Conservation (phyloP, 2,113 vertebrate genomes). For the Vicugna pacos region DNA sequence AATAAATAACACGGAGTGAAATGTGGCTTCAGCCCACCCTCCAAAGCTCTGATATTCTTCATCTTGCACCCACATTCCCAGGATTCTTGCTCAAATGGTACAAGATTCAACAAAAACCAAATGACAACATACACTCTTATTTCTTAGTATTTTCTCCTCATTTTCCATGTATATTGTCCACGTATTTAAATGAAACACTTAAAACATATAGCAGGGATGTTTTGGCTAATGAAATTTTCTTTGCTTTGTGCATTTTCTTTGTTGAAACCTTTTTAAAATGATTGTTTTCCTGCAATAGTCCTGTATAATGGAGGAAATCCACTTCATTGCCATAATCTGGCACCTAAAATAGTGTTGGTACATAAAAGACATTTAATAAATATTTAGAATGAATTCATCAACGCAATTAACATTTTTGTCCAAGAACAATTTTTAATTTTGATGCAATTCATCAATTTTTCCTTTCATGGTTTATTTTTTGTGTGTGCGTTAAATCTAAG, state of each 20-base stretch:
- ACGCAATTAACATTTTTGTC: not conserved
- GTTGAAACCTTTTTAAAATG: not conserved
- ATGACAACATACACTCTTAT: not conserved
- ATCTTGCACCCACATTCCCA: not conserved
- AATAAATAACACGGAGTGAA: not conserved
- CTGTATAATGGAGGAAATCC: not conserved
- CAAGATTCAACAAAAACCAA: not conserved
- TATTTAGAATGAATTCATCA: slow-evolving; percentile 16
- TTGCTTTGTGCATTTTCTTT: not conserved
- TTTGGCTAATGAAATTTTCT: not conserved
- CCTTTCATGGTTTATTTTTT: not conserved
- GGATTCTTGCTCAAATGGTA: not conserved
- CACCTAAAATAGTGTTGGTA: not conserved
- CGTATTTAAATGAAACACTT: not conserved
- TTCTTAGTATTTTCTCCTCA: not conserved
- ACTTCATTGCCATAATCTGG: not conserved
- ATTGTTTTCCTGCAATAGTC: not conserved
- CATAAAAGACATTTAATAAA: not conserved
- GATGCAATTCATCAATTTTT: not conserved
- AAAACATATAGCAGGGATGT: not conserved
- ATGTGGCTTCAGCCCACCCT: not conserved
- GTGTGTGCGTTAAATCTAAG: not conserved
- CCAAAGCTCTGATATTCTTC: not conserved
- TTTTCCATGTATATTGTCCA: not conserved
- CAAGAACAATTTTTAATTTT: slow-evolving; percentile 29